Evolutionary conservation across 2,888 invertebrate genomes (phyloP), one percentile per base, ranked within the genome.

Genomic region (Nudaria mundana): DNA sequence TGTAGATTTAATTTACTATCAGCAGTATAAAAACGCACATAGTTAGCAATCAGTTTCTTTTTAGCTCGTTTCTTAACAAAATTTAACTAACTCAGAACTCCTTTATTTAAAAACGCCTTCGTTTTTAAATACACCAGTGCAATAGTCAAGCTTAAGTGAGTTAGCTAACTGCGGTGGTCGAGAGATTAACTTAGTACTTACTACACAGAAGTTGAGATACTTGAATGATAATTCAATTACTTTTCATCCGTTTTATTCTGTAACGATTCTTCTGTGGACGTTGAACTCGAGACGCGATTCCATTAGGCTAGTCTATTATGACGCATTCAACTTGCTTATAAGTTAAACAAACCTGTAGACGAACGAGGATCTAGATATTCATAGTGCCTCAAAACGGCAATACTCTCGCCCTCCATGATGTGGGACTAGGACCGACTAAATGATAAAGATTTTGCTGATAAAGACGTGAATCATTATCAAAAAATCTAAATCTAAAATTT

Each of bases 61-160:
- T 8, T 14, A 8, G 6, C 4, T 12, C 14, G 23, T 15, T 10
- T n/a, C n/a, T n/a, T n/a, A n/a, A n/a, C n/a, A n/a, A n/a, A n/a
- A n/a, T n/a, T n/a, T 5, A 16, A 33, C 8, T 32, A 11, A 23
- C 10, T 24, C 4, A 12, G 20, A n/a, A 31, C 3, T 13, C n/a
- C n/a, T n/a, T n/a, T 37, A 38, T 32, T 34, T 23, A 16, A 15
- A 18, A n/a, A 42, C 32, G 41, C 23, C 38, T 44, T 7, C 35
- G 24, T 53, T 46, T 42, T 36, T 42, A 41, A 44, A 32, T 53
- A 40, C 13, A 14, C 12, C 25, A 26, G 39, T 38, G 43, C 29
- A 42, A 52, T 47, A 64, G 63, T 58, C 44, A 63, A 61, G 59
- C 64, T 66, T 63, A 69, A 71, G 66, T 62, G 66, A 74, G 70